Percentiles rank a stretch among this genome's conserved stretches.
Evolutionary conservation across 2,888 invertebrate genomes (phyloP).

Genomic region (Merodon equestris): DNA sequence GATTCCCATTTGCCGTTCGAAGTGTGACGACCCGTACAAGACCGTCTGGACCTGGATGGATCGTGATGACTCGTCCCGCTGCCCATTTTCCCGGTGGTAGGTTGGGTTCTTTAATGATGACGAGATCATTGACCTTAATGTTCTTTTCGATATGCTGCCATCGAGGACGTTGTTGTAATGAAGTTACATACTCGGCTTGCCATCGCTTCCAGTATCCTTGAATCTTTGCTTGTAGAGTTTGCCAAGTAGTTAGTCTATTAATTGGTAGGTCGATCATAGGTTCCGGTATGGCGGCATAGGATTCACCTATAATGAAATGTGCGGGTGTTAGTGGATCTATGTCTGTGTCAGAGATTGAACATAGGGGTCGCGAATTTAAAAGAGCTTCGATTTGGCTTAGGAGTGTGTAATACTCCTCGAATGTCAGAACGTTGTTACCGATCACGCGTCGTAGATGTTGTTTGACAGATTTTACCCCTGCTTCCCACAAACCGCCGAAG

Average conservation of each 20-base stretch:
- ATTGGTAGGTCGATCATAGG: neutral
- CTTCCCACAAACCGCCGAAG: constrained; percentile 54
- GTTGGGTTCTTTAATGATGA: neutral
- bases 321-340: constrained; percentile 23
- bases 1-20: neutral
- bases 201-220: constrained; percentile 18
- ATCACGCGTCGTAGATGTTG: constrained; percentile 10
- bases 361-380: constrained; percentile 23
- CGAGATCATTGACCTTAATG: constrained; percentile 9
- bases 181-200: constrained; percentile 11
- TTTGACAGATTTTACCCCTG: constrained; percentile 39
- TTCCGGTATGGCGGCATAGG: constrained; percentile 1
- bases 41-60: no score
- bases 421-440: neutral
- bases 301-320: constrained; percentile 20
- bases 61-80: no score
- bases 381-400: constrained; percentile 10
- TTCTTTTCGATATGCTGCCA: constrained; percentile 1
- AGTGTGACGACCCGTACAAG: neutral
- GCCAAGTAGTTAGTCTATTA: constrained; percentile 7
- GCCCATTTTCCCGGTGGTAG: constrained; percentile 5
- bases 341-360: neutral
- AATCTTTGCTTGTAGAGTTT: constrained; percentile 13
- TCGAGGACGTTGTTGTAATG: constrained; percentile 11
- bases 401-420: constrained; percentile 4